Evolutionary conservation across 2,888 invertebrate species (phyloP).

Genomic region (Lasioglossum morio): DNA sequence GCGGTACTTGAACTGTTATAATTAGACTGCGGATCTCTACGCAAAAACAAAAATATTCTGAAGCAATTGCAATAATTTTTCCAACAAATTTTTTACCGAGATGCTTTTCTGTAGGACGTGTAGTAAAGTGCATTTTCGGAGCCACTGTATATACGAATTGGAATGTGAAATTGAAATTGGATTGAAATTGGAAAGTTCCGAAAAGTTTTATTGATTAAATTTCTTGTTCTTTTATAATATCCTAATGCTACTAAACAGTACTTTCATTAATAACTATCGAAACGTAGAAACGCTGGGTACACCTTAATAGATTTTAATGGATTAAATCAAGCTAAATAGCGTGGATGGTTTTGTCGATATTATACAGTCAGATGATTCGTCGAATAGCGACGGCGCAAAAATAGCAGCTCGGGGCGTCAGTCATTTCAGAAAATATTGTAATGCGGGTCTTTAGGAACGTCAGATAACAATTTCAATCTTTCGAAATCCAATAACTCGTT

Average conservation of each 20-base stretch:
- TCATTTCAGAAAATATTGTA: constrained; percentile 58
- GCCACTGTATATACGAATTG: too few relatives aligned
- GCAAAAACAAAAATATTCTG: background rate
- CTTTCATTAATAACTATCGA: background rate
- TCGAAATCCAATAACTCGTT: constrained; percentile 74
- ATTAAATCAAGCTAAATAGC: background rate
- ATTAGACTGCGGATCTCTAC: background rate
- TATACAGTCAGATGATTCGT: constrained; percentile 2
- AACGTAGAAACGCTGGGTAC: background rate
- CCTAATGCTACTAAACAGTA: background rate
- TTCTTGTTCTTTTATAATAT: background rate
- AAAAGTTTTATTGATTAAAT: background rate
- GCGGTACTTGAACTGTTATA: background rate
- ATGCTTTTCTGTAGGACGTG: background rate
- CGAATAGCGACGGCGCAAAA: background rate
- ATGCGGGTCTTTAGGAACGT: constrained; percentile 61
- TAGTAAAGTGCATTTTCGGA: background rate
- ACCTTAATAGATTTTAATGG: background rate
- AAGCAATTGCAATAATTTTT: background rate
- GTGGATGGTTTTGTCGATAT: background rate
- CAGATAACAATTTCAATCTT: constrained; percentile 70
- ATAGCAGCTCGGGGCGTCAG: constrained; percentile 49
- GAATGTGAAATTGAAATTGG: background rate
- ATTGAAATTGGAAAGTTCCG: background rate
- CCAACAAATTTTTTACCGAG: background rate